These are phyloP conservation scores for Cacatua alba DNA, from an alignment of 2,113 vertebrate genomes.

Conservation along the genomic window DNA sequence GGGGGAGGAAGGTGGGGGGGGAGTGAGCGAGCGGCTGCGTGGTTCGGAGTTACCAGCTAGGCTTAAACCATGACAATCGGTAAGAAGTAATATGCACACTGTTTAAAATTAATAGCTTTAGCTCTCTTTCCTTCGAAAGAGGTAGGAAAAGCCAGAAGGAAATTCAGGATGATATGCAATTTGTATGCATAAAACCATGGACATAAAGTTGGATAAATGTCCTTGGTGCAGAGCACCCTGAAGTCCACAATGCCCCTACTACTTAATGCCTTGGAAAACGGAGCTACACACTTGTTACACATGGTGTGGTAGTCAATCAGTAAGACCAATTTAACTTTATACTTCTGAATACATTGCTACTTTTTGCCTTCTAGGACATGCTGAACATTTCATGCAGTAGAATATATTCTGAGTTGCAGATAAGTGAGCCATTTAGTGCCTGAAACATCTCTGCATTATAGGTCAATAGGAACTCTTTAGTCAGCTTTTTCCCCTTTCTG, in stretches of 20 bases:
- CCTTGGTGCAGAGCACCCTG: not conserved
- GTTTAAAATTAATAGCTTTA: not conserved
- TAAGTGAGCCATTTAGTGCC: not conserved
- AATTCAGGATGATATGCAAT: not conserved
- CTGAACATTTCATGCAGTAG: not conserved
- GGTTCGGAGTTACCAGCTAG: too few species aligned
- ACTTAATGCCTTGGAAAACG: not conserved
- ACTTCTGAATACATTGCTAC: not conserved
- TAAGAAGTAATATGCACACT: not conserved
- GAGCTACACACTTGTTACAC: not conserved
- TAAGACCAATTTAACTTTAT: not conserved
- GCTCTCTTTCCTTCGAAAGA: not conserved
- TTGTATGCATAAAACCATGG: not conserved
- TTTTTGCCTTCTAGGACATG: not conserved
- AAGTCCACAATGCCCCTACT: not conserved
- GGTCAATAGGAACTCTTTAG: constrained; percentile 47
- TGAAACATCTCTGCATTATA: constrained; percentile 18
- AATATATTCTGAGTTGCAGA: not conserved
- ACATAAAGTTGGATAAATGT: not conserved
- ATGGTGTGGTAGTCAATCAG: not conserved
- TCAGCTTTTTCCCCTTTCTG: constrained; percentile 56
- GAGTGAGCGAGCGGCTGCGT: too few species aligned
- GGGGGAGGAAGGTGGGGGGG: too few species aligned
- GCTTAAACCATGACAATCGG: too few species aligned
- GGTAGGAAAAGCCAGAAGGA: not conserved